A percentile compares a stretch with the other conserved stretches of the same genome.
Conservation (phyloP, 2,113 vertebrate genomes). For the Sander lucioperca region DNA sequence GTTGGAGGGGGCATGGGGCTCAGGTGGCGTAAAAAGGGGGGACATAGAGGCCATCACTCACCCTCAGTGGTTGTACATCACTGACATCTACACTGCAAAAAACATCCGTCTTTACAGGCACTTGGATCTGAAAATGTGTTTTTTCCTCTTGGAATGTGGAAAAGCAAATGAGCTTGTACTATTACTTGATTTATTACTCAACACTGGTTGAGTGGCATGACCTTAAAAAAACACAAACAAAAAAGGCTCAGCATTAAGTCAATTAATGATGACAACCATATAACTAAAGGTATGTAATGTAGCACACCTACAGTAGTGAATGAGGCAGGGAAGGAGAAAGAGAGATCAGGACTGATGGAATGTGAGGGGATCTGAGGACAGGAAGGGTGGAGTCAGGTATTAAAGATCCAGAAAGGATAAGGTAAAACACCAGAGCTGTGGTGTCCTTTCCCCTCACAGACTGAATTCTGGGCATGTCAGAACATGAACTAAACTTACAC, state of each 20-base stretch:
- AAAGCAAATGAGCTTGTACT: background rate
- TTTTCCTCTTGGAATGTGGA: background rate
- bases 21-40: slow-evolving; percentile 70
- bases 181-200: no score
- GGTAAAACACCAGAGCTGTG: slow-evolving; percentile 37
- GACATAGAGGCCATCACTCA: slow-evolving; percentile 66
- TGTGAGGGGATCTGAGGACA: slow-evolving; percentile 29
- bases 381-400: slow-evolving; percentile 39
- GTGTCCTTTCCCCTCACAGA: slow-evolving; percentile 18
- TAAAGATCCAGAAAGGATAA: slow-evolving; percentile 45
- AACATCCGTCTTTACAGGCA: background rate
- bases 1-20: slow-evolving; percentile 60
- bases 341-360: background rate
- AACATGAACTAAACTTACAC: slow-evolving; percentile 30
- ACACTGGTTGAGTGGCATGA: background rate
- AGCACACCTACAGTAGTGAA: background rate
- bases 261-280: background rate
- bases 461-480: slow-evolving; percentile 40
- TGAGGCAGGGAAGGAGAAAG: background rate
- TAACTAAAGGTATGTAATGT: background rate
- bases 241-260: background rate
- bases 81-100: slow-evolving; percentile 45
- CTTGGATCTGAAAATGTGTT: background rate
- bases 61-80: slow-evolving; percentile 44
- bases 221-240: background rate